A percentile compares a stretch with the other conserved stretches of the same genome.
Conservation (phyloP, 2,888 invertebrate species). For the Rhimphoctona megacephalus region DNA sequence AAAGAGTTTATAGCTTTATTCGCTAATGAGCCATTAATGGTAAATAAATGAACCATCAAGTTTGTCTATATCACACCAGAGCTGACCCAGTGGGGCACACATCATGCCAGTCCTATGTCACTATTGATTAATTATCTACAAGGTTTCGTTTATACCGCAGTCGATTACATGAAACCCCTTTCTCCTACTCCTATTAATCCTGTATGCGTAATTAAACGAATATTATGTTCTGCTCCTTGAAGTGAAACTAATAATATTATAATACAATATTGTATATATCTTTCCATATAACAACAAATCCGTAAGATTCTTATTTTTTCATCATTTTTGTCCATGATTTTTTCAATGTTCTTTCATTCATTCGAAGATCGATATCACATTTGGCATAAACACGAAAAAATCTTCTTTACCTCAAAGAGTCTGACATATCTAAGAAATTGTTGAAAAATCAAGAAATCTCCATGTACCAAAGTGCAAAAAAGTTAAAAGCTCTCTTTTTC, state of each 20-base stretch:
- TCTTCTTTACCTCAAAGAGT: not conserved
- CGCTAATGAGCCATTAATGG: constrained; percentile 83
- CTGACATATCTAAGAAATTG: not conserved
- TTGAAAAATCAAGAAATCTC: not conserved
- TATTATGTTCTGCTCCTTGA: not conserved
- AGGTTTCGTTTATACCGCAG: constrained; percentile 78
- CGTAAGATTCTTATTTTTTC: no score
- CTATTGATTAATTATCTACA: constrained; percentile 81
- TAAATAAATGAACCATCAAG: constrained; percentile 81
- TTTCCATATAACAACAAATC: no score
- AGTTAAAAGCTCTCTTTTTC: not conserved
- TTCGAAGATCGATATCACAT: not conserved
- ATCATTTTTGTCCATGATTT: not conserved
- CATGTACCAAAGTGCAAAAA: not conserved
- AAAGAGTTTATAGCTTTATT: constrained; percentile 53
- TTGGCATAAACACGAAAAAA: not conserved
- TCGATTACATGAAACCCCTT: constrained; percentile 74
- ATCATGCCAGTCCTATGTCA: constrained; percentile 78
- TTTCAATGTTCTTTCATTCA: no score
- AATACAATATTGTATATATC: not conserved
- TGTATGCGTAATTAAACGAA: constrained; percentile 66
- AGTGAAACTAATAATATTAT: not conserved
- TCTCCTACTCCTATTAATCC: constrained; percentile 40
- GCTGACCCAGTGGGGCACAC: constrained; percentile 71
- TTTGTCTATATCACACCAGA: constrained; percentile 74